Evolutionary conservation across 2,888 invertebrate species (phyloP).

Genomic region (Melanostoma mellinum): DNA sequence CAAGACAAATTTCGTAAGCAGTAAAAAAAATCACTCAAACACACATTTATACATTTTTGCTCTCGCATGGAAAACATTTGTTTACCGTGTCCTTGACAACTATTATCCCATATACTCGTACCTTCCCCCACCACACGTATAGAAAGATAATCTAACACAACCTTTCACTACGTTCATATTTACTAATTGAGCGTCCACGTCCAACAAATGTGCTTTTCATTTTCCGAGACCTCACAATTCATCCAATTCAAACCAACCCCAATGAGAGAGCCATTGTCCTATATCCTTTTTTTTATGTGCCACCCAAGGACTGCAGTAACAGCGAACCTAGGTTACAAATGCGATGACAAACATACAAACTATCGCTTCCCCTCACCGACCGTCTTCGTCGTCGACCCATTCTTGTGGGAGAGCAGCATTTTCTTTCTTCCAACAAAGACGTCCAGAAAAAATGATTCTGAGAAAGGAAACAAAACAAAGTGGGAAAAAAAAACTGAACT

Average conservation of each 20-base stretch:
- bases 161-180: constrained; percentile 25
- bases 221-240: neutral
- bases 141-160: constrained; percentile 34
- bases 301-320: constrained; percentile 53
- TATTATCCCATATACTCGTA: constrained; percentile 2
- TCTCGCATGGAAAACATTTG: neutral
- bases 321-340: constrained; percentile 43
- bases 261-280: constrained; percentile 61
- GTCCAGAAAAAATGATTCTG: constrained; percentile 35
- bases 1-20: neutral
- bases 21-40: neutral
- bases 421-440: constrained; percentile 13
- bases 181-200: constrained; percentile 51
- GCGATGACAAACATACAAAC: constrained; percentile 49
- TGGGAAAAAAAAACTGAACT: constrained; percentile 35
- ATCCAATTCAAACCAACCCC: constrained; percentile 23
- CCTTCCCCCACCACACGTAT: neutral
- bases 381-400: constrained; percentile 6
- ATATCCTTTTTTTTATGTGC: constrained; percentile 37
- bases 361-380: neutral
- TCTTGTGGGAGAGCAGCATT: neutral
- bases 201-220: constrained; percentile 11
- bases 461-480: constrained; percentile 66
- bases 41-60: neutral
- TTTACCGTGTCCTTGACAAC: constrained; percentile 6